Evolutionary conservation across 1,140 invertebrate species (phyloP).

Genomic region (Pachypsylla venusta): DNA sequence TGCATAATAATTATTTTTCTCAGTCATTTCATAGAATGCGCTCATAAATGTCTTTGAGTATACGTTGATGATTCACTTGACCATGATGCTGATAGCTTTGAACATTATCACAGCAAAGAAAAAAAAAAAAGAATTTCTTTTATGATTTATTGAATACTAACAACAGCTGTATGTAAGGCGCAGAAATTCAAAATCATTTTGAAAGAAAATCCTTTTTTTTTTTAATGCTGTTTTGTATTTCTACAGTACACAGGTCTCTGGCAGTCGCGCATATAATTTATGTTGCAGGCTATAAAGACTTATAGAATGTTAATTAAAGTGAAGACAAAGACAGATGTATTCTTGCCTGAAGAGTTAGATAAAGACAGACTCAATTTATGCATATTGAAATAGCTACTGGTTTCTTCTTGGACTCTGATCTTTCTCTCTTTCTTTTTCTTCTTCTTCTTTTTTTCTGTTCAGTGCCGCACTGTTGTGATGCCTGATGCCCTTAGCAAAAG

Average conservation of each 20-base stretch:
- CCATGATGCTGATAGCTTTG: no score
- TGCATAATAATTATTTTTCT: no score
- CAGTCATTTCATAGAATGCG: no score
- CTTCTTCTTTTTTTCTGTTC: neutral
- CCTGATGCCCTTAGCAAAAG: conserved; percentile 1
- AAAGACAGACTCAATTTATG: conserved; percentile 7
- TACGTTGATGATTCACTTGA: no score
- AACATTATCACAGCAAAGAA: no score
- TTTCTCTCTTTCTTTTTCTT: no score
- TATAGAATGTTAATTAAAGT: conserved; percentile 8
- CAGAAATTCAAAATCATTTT: neutral
- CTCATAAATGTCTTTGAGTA: no score
- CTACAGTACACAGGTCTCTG: no score
- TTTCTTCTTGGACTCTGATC: conserved; percentile 3
- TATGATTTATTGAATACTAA: no score
- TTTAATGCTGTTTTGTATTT: neutral
- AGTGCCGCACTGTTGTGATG: neutral
- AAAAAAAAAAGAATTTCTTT: no score
- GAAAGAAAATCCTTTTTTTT: neutral
- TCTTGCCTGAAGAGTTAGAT: neutral
- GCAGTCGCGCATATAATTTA: neutral
- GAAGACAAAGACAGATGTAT: conserved; percentile 4
- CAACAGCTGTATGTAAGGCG: no score
- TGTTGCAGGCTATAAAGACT: conserved; percentile 8
- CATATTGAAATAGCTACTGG: conserved; percentile 1